phyloP scores from a whole-genome alignment of 2,797 vertebrate species.

The Arremon brunneinucha region DNA sequence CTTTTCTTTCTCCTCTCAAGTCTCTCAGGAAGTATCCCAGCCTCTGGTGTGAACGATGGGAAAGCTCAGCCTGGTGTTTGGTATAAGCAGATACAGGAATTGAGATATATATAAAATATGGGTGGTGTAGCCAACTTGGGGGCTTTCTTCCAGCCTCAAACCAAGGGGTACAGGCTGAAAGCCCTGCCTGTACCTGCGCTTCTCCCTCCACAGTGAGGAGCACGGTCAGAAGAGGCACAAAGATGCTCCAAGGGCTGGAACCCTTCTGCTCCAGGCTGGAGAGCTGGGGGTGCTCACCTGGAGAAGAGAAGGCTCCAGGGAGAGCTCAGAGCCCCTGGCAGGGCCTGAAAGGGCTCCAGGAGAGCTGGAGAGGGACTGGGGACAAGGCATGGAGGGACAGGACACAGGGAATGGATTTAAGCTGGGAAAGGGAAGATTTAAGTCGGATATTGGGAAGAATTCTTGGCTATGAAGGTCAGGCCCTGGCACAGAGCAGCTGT shows the following conservation, averaged over 20 bases:
- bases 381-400: neutral
- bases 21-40: neutral
- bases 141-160: neutral
- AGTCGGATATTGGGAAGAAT: neutral
- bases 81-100: neutral
- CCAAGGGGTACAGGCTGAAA: neutral
- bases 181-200: neutral
- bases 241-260: fast-evolving
- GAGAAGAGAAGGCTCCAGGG: neutral
- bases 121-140: neutral
- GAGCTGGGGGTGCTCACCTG: fast-evolving
- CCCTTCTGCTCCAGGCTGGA: neutral
- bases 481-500: neutral
- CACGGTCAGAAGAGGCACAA: fast-evolving
- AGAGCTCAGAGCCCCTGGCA: neutral
- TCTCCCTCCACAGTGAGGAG: neutral
- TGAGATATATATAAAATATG: neutral
- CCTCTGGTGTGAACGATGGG: neutral
- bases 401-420: neutral
- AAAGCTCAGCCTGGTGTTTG: neutral
- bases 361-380: neutral
- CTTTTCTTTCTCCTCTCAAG: neutral
- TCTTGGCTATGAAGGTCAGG: neutral
- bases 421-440: neutral
- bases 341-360: neutral